phyloP scores from a whole-genome alignment of 2,797 vertebrate genomes.

The Pangasius macronema region DNA sequence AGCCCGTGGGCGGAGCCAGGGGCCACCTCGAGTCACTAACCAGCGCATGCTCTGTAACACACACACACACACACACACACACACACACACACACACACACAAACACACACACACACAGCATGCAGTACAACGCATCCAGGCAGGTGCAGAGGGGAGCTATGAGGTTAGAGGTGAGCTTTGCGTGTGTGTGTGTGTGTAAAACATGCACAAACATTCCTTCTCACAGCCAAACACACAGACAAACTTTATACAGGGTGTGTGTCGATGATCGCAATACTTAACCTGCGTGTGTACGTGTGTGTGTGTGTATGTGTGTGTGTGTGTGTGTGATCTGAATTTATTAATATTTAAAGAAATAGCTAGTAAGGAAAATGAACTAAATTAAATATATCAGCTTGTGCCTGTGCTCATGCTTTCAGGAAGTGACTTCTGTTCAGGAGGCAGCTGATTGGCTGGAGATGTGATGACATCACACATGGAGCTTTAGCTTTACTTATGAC shows the following conservation, averaged over 20 bases:
- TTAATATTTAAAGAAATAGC: not conserved
- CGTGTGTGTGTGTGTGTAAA: not conserved
- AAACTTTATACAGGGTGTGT: not conserved
- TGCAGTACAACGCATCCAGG: slow-evolving; percentile 40
- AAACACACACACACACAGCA: slow-evolving; percentile 42
- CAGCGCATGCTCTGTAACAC: slow-evolving; percentile 94
- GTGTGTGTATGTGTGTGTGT: slow-evolving; percentile 17
- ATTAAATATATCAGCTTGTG: not conserved
- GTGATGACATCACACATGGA: not conserved
- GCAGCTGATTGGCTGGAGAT: slow-evolving; percentile 10
- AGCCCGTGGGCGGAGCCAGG: slow-evolving; percentile 77
- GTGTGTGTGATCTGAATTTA: not conserved
- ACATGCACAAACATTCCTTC: slow-evolving; percentile 31
- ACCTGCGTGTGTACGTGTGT: not conserved
- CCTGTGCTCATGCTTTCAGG: not conserved
- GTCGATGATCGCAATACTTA: not conserved
- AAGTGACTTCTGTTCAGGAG: not conserved
- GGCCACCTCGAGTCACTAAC: slow-evolving; percentile 77
- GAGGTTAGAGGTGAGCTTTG: slow-evolving; percentile 15
- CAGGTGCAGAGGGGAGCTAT: slow-evolving; percentile 19
- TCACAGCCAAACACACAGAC: not conserved
- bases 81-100: slow-evolving; percentile 31
- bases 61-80: slow-evolving; percentile 63
- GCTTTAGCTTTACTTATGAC: not conserved
- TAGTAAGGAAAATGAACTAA: not conserved